These are phyloP conservation scores for Lithophane semibrunnea DNA, from an alignment of 2,888 invertebrate genomes.

Conservation along the genomic window DNA sequence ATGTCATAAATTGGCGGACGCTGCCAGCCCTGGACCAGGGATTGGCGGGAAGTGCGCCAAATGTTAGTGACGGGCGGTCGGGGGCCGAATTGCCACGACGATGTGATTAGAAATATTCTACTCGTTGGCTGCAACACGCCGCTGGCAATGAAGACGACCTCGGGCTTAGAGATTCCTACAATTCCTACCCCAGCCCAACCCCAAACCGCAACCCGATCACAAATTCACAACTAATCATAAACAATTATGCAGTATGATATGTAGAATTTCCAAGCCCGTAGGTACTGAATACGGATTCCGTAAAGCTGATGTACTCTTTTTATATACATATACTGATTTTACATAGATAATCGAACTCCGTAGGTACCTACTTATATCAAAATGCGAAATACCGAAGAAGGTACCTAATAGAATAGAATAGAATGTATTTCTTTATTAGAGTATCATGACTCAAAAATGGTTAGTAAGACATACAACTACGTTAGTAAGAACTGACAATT, in stretches of 20 bases:
- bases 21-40: slow-evolving; percentile 70
- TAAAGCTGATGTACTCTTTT: not conserved
- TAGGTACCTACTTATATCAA: not conserved
- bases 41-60: slow-evolving; percentile 82
- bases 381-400: not conserved
- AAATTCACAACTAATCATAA: slow-evolving; percentile 1
- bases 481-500: no score
- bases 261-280: not conserved
- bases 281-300: not conserved
- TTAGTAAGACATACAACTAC: no score
- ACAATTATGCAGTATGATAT: not conserved
- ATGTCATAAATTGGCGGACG: slow-evolving; percentile 38
- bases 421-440: no score
- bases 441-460: no score
- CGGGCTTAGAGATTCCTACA: slow-evolving; percentile 22
- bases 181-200: not conserved
- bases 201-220: not conserved
- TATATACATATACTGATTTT: no score
- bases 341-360: not conserved
- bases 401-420: no score
- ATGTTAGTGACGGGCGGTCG: slow-evolving; percentile 81
- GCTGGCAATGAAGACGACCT: slow-evolving; percentile 28
- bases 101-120: slow-evolving; percentile 83
- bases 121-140: slow-evolving; percentile 37
- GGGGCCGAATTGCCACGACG: slow-evolving; percentile 75